Percentiles rank a stretch among this genome's conserved stretches.
Conservation (phyloP, 2,888 invertebrate genomes). For the Chirona hameri region DNA sequence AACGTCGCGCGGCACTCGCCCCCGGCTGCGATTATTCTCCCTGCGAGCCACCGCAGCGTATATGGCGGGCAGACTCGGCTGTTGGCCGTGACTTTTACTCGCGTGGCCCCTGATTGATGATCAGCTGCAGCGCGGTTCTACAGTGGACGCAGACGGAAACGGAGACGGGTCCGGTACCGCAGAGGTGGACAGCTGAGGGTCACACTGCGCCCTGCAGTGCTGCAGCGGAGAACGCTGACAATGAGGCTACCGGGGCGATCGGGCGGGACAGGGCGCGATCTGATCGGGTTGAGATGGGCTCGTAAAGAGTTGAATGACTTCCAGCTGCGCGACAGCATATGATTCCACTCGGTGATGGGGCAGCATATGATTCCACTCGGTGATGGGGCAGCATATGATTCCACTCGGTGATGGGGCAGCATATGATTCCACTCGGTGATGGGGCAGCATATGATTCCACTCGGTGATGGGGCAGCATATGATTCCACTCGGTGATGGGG, state of each 20-base stretch:
- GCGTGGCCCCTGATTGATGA: neutral
- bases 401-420: too few relatives aligned
- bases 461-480: too few relatives aligned
- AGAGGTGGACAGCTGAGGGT: neutral
- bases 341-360: too few relatives aligned
- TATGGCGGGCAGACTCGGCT: neutral
- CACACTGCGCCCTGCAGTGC: neutral
- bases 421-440: too few relatives aligned
- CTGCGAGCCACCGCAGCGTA: neutral
- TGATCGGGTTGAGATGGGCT: neutral
- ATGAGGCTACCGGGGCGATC: too few relatives aligned
- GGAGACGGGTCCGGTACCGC: neutral
- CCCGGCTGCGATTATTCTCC: neutral
- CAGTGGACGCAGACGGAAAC: neutral
- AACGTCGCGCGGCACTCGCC: neutral
- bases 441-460: too few relatives aligned
- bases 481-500: too few relatives aligned
- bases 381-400: too few relatives aligned
- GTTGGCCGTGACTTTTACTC: conserved; percentile 1
- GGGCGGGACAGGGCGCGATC: neutral
- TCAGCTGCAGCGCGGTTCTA: neutral
- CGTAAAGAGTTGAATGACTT: too few relatives aligned
- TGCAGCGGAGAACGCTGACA: too few relatives aligned
- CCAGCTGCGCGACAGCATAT: too few relatives aligned
- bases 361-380: too few relatives aligned